A percentile compares a stretch with the other conserved stretches of the same genome.
Evolutionary conservation across 2,113 vertebrate species (phyloP).

Genomic region (Morone chrysops): DNA sequence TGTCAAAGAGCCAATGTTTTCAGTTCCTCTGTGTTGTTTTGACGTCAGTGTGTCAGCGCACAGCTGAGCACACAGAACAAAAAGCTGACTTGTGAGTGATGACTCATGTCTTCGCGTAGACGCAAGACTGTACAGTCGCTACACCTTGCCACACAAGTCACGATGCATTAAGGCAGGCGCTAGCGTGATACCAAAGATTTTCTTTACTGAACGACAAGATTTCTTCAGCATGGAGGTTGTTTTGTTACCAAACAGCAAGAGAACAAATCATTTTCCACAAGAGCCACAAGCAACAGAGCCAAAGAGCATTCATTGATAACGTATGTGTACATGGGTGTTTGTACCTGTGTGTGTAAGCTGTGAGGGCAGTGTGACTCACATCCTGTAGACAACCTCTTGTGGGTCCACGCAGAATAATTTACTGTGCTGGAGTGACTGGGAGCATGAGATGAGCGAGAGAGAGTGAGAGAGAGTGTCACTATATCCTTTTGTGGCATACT

Average conservation of each 20-base stretch:
- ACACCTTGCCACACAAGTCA: not conserved
- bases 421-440: not conserved
- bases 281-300: not conserved
- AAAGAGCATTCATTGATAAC: not conserved
- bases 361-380: slow-evolving; percentile 1
- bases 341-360: not conserved
- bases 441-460: not conserved
- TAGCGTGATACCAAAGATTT: no score
- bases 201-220: not conserved
- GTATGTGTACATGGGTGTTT: not conserved
- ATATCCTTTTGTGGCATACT: slow-evolving; percentile 26
- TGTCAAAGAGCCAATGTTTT: not conserved
- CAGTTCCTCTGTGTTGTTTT: not conserved
- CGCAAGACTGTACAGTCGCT: not conserved
- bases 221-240: not conserved
- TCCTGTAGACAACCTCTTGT: not conserved
- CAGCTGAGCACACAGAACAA: not conserved
- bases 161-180: not conserved
- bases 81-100: not conserved
- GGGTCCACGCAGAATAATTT: not conserved
- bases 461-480: not conserved
- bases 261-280: not conserved
- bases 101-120: slow-evolving; percentile 19
- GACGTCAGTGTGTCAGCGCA: slow-evolving; percentile 8
- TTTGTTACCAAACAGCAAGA: not conserved